phyloP scores from a whole-genome alignment of 2,797 vertebrate genomes.

The Alca torda region DNA sequence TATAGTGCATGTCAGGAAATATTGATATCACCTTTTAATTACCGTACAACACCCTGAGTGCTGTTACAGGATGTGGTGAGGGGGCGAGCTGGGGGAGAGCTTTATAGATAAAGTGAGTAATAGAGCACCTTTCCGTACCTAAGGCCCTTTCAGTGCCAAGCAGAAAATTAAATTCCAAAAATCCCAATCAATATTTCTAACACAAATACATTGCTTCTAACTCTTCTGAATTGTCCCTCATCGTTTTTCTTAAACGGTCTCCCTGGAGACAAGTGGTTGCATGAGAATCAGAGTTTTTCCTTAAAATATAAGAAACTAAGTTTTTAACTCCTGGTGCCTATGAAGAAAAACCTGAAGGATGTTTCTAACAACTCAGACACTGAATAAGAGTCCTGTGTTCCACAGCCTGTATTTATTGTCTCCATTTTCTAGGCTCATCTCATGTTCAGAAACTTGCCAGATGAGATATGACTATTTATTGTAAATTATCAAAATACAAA shows the following conservation, averaged over 20 bases:
- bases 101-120: conserved; percentile 18
- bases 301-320: conserved; percentile 27
- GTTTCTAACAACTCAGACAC: not conserved
- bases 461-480: not conserved
- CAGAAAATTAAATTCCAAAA: not conserved
- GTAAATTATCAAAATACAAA: not conserved
- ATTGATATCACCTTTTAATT: conserved; percentile 55
- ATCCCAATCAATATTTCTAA: not conserved
- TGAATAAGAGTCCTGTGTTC: not conserved
- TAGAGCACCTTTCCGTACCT: not conserved
- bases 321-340: not conserved
- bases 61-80: not conserved
- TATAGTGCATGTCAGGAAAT: conserved; percentile 21
- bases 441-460: not conserved
- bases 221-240: not conserved
- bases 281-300: not conserved
- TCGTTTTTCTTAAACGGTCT: conserved; percentile 38
- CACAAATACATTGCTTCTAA: not conserved
- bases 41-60: conserved; percentile 7
- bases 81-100: not conserved
- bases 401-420: not conserved
- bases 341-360: not conserved
- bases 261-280: conserved; percentile 34
- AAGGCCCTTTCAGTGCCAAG: not conserved
- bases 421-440: not conserved